Base-by-base conservation (phyloP, 2,888 invertebrate genomes). In the Plemyria rubiginata region DNA sequence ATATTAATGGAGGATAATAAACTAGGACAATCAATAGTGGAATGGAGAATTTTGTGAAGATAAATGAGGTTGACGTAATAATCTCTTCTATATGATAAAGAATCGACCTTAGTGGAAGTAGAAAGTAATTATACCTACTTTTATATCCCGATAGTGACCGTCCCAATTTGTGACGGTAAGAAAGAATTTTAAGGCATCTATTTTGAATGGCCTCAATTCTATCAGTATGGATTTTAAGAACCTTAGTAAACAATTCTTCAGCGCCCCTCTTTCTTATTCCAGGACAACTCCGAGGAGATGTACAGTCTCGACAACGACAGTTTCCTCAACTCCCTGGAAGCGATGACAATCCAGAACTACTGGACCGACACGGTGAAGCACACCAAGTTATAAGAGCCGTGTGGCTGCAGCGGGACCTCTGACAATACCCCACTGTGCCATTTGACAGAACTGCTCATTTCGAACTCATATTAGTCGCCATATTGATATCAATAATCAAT, bases 211-310 rank as follows among this genome's bases (percentile, higher is more conserved):
- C n/a, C n/a, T n/a, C n/a, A n/a, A n/a, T n/a, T n/a, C n/a, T n/a
- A n/a, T n/a, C n/a, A n/a, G n/a, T n/a, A n/a, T n/a, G n/a, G n/a
- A 22, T 22, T 22, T 22, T 3, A 32, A 32, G 0, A 32, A 32
- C 0, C 1, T 32, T 8, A 32, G 4, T 4, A 32, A 32, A 32
- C 32, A 4, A 32, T 3, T 32, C 0, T 38, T 11, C 11, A 38
- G 11, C 9, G 2, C 6, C 22, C 48, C 7, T 12, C 46, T 50
- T 51, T n/a, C n/a, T 72, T 32, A 62, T 95, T 94, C 16, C 94
- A 98, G 98, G 98, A 98, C 86, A 97, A 97, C 83, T 97, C 97
- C 6, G 98, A 98, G 89, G 98, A 98, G 90, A 97, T 98, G 97
- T 97, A 97, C 90, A 98, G 98, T 80, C 90, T 98, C 89, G 98